Percentiles rank a stretch among this genome's conserved stretches.
These are phyloP conservation scores for Drosophila grimshawi DNA, from an alignment of 1,140 invertebrate genomes.

Conservation along the genomic window DNA sequence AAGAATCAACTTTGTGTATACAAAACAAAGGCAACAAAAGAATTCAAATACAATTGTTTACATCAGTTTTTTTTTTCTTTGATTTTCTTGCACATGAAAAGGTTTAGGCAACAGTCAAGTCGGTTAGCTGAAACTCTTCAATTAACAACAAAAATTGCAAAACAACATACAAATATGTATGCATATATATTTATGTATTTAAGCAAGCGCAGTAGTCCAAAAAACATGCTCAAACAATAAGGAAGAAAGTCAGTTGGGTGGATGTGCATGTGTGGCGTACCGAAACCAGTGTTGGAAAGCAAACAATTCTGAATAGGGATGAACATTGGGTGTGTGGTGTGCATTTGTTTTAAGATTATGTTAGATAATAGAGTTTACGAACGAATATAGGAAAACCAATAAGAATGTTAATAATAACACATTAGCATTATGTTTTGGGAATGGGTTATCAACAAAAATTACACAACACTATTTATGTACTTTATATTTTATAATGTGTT, in stretches of 20 bases:
- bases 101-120: slow-evolving; percentile 14
- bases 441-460: slow-evolving; percentile 32
- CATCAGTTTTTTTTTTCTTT: not conserved
- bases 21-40: slow-evolving; percentile 27
- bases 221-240: slow-evolving; percentile 67
- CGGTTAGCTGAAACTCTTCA: slow-evolving; percentile 21
- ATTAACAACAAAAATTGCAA: slow-evolving; percentile 55
- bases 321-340: slow-evolving; percentile 17
- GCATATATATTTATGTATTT: not conserved
- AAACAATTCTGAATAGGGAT: slow-evolving; percentile 19
- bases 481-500: slow-evolving; percentile 27
- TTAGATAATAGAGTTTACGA: slow-evolving; percentile 45
- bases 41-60: slow-evolving; percentile 1
- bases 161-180: not conserved
- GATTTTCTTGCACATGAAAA: not conserved
- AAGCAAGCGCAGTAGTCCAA: slow-evolving; percentile 56
- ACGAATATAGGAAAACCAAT: slow-evolving; percentile 38
- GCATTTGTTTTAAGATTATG: slow-evolving; percentile 10
- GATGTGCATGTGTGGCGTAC: slow-evolving; percentile 45
- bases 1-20: slow-evolving; percentile 1
- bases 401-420: slow-evolving; percentile 50
- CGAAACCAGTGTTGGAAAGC: slow-evolving; percentile 58
- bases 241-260: slow-evolving; percentile 24
- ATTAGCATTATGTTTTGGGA: slow-evolving; percentile 9
- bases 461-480: slow-evolving; percentile 41